phyloP scores from a whole-genome alignment of 1,140 invertebrate species.

The Lethocerus indicus region DNA sequence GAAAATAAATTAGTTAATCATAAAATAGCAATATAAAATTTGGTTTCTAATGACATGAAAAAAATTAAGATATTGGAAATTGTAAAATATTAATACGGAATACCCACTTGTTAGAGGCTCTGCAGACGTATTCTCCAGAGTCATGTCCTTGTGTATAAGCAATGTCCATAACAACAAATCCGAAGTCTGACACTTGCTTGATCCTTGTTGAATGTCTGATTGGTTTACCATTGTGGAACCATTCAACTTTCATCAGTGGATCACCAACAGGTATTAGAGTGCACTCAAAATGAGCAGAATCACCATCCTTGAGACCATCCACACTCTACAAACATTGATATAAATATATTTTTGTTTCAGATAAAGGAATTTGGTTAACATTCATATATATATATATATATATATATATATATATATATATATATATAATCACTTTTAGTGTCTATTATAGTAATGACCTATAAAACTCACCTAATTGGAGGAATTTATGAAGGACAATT shows the following conservation, averaged over 20 bases:
- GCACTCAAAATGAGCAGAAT: constrained; percentile 85
- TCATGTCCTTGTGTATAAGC: constrained; percentile 87
- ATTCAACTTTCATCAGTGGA: constrained; percentile 86
- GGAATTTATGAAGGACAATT: too few relatives aligned
- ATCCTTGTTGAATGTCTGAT: constrained; percentile 77
- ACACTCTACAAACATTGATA: constrained; percentile 38
- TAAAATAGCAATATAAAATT: not conserved
- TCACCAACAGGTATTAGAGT: constrained; percentile 82
- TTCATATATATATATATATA: too few relatives aligned
- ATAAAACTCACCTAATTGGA: too few relatives aligned
- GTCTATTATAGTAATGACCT: too few relatives aligned
- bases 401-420: too few relatives aligned
- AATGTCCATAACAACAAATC: constrained; percentile 90
- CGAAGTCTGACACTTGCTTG: constrained; percentile 89
- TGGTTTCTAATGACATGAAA: not conserved
- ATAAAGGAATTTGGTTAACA: too few relatives aligned
- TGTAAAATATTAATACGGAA: not conserved
- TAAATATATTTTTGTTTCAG: not conserved
- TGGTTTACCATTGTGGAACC: constrained; percentile 85
- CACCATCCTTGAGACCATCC: constrained; percentile 74
- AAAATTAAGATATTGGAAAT: not conserved
- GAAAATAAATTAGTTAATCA: constrained; percentile 1
- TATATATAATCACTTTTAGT: too few relatives aligned
- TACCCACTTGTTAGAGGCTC: constrained; percentile 59
- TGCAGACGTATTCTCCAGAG: constrained; percentile 81